phyloP scores from a whole-genome alignment of 2,888 invertebrate species.

The Iphiclides podalirius region DNA sequence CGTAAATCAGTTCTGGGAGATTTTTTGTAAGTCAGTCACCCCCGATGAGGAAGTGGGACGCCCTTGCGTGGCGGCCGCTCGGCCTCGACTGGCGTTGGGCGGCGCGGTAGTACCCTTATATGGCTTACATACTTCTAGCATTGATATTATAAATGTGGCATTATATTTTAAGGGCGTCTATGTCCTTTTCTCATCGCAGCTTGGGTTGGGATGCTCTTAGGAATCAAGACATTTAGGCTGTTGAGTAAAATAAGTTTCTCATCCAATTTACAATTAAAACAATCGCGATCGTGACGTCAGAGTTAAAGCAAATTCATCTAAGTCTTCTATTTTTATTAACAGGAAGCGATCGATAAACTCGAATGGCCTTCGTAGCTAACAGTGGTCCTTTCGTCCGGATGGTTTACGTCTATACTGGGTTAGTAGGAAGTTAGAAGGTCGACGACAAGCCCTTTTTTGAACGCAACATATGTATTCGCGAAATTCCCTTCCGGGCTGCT shows the following conservation, averaged over 20 bases:
- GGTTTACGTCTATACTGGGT: slow-evolving; percentile 10
- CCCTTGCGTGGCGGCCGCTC: slow-evolving; percentile 42
- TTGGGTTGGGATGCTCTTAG: no score
- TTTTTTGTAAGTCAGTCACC: slow-evolving; percentile 67
- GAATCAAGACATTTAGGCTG: no score
- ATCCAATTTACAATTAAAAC: no score
- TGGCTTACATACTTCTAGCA: slow-evolving; percentile 23
- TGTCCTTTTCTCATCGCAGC: no score
- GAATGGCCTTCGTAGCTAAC: no score
- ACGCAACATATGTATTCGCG: not conserved
- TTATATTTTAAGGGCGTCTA: not conserved
- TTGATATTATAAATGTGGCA: not conserved
- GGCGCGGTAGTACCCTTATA: slow-evolving; percentile 53
- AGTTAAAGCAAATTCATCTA: no score
- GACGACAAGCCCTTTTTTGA: slow-evolving; percentile 20
- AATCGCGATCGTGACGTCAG: no score
- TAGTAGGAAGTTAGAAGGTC: slow-evolving; percentile 14
- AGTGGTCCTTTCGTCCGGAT: slow-evolving; percentile 5
- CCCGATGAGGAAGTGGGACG: slow-evolving; percentile 39
- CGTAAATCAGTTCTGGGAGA: slow-evolving; percentile 59
- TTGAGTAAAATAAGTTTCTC: no score
- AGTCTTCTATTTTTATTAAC: no score
- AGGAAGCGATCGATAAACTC: no score
- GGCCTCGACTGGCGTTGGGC: slow-evolving; percentile 47
- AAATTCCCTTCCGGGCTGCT: slow-evolving; percentile 15